Conservation (phyloP, 2,888 invertebrate species). For the Diploptera punctata region DNA sequence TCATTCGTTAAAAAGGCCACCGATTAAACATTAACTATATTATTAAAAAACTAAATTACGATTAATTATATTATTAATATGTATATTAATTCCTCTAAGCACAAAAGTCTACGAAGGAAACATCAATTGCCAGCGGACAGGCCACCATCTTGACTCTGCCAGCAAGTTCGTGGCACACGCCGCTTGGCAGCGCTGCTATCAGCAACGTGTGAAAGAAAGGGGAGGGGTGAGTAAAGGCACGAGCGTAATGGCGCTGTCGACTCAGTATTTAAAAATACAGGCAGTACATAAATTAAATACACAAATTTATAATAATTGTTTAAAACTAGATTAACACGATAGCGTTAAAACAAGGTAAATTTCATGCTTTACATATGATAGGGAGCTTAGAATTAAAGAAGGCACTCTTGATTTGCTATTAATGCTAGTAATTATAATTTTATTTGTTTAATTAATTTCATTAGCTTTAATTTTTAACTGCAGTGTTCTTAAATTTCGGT, state of each 20-base stretch:
- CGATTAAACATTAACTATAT: constrained; percentile 1
- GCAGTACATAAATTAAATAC: not conserved
- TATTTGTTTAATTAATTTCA: too few species aligned
- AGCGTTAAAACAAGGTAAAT: too few species aligned
- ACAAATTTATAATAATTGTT: not conserved
- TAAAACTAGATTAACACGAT: too few species aligned
- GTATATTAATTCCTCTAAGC: constrained; percentile 30
- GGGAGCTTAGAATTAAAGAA: too few species aligned
- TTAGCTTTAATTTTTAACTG: too few species aligned
- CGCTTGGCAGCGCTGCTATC: constrained; percentile 32
- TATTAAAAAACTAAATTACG: constrained; percentile 19
- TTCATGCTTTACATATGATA: too few species aligned
- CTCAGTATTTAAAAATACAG: constrained; percentile 12
- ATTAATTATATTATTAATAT: not conserved
- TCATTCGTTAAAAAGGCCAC: constrained; percentile 30
- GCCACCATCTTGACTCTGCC: constrained; percentile 42
- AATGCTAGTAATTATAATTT: too few species aligned
- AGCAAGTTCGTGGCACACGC: constrained; percentile 32
- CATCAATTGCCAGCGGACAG: constrained; percentile 39
- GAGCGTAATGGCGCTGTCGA: constrained; percentile 17
- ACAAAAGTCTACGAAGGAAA: constrained; percentile 37
- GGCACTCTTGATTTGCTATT: too few species aligned
- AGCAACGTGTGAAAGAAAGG: not conserved
- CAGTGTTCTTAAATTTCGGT: too few species aligned
- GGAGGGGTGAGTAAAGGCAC: not conserved